Base-by-base conservation (phyloP, 2,113 vertebrate species). In the Centropus unirufus region DNA sequence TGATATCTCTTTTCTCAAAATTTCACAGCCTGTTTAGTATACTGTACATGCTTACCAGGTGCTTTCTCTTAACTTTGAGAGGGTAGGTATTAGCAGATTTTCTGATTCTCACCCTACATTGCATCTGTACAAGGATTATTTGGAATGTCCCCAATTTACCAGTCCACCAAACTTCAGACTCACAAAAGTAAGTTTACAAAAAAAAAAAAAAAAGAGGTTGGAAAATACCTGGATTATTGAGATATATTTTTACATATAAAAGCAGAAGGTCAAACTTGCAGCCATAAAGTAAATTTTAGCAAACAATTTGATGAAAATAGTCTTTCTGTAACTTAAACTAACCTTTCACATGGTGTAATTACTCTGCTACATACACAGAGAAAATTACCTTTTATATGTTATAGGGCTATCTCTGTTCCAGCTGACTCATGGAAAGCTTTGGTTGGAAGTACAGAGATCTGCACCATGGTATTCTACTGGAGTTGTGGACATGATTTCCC, bases 51-150 rank as follows among this genome's bases (percentile, higher is more conserved):
- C 62, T 68, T 80, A 82, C 66, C 95, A 97, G 90, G 92, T 96
- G 91, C 82, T 94, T 88, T 34, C 51, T 89, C 85, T 95, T 89
- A 92, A 93, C 57, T 95, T 78, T 61, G 49, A 96, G 87, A 95
- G 68, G 63, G 46, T 54, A 83, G 62, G 17, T 74, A 88, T 74
- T 89, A 81, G 64, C 39, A 83, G 22, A 27, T 91, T 91, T 63
- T 78, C 85, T 93, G 84, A 87, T 90, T 74, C 32, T 59, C 40
- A 90, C 57, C 81, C 96, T 92, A 84, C 83, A 49, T 32, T 96
- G 49, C 54, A 62, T 93, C 85, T 96, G 88, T 93, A 75, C 54
- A 76, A 9, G n/a, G 30, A 17, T 69, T 86, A 30, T 72, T 87
- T 55, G 34, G 59, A 92, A 83, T 64, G 72, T 42, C 70, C 14